A percentile compares a stretch with the other conserved stretches of the same genome.
Evolutionary conservation across 2,888 invertebrate species (phyloP).

Genomic region (Polietes domitor): DNA sequence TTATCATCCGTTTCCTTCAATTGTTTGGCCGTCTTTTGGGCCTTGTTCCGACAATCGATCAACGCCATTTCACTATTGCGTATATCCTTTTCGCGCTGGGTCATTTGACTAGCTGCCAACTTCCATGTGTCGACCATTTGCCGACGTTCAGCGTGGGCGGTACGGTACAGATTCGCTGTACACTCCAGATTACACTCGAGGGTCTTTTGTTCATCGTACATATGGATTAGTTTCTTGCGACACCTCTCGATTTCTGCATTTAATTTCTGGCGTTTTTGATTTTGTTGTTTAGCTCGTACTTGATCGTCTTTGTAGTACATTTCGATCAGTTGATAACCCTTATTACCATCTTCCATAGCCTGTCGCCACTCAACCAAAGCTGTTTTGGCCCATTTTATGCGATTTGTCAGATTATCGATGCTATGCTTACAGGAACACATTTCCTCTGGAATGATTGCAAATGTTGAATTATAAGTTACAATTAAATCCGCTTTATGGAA

Average conservation of each 20-base stretch:
- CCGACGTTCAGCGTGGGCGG: slow-evolving; percentile 85
- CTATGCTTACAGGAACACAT: slow-evolving; percentile 83
- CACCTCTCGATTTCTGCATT: slow-evolving; percentile 82
- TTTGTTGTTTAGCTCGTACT: slow-evolving; percentile 84
- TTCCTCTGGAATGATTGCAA: slow-evolving; percentile 77
- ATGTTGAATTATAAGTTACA: background rate
- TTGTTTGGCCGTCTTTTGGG: slow-evolving; percentile 78
- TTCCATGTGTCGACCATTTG: slow-evolving; percentile 88
- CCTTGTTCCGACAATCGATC: slow-evolving; percentile 71
- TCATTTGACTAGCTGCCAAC: slow-evolving; percentile 85
- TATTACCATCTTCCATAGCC: slow-evolving; percentile 85
- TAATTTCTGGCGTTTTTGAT: slow-evolving; percentile 82
- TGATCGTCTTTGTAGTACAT: slow-evolving; percentile 88
- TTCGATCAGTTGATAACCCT: slow-evolving; percentile 87
- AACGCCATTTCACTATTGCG: slow-evolving; percentile 81
- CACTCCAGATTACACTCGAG: slow-evolving; percentile 83
- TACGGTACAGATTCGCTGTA: slow-evolving; percentile 81
- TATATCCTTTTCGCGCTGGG: slow-evolving; percentile 87
- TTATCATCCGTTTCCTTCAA: slow-evolving; percentile 82
- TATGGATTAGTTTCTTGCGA: slow-evolving; percentile 80
- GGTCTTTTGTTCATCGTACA: slow-evolving; percentile 82
- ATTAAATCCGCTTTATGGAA: too few species aligned
- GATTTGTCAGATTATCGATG: slow-evolving; percentile 85
- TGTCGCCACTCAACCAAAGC: slow-evolving; percentile 88
- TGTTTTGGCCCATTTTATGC: slow-evolving; percentile 84